Evolutionary conservation across 2,888 invertebrate species (phyloP).

Genomic region (Philereme vetulata): DNA sequence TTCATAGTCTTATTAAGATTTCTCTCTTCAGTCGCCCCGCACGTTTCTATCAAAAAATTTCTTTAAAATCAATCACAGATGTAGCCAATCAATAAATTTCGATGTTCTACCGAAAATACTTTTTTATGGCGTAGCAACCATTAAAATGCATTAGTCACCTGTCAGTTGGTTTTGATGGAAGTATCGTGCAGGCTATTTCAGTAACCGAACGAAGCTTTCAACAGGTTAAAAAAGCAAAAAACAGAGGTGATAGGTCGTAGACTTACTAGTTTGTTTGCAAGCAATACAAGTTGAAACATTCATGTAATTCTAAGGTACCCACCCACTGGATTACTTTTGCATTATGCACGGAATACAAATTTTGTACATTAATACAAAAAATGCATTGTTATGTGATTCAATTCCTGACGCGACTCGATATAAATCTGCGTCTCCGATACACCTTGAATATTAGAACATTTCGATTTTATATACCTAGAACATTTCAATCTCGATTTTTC

Average conservation of each 20-base stretch:
- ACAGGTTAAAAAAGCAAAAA: slow-evolving; percentile 48
- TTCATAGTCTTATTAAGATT: slow-evolving; percentile 31
- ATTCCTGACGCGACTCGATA: slow-evolving; percentile 62
- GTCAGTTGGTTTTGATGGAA: slow-evolving; percentile 56
- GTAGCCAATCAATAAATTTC: slow-evolving; percentile 24
- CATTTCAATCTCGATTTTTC: background rate
- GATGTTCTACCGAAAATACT: slow-evolving; percentile 29
- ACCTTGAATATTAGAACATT: slow-evolving; percentile 45
- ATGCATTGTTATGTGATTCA: slow-evolving; percentile 70
- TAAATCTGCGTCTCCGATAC: slow-evolving; percentile 57
- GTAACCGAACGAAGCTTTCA: slow-evolving; percentile 52
- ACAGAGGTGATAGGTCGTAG: slow-evolving; percentile 23
- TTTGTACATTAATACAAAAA: slow-evolving; percentile 55
- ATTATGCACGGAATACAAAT: slow-evolving; percentile 74
- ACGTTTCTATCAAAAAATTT: slow-evolving; percentile 5
- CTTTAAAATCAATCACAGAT: slow-evolving; percentile 19
- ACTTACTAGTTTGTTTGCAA: slow-evolving; percentile 14
- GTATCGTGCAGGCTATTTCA: slow-evolving; percentile 19
- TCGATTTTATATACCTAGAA: slow-evolving; percentile 10
- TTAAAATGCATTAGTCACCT: slow-evolving; percentile 67
- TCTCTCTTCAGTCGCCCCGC: slow-evolving; percentile 16
- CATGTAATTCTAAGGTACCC: slow-evolving; percentile 71
- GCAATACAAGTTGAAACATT: slow-evolving; percentile 49
- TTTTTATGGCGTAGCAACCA: slow-evolving; percentile 39
- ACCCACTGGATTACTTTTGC: slow-evolving; percentile 75